Percentiles rank a stretch among this genome's conserved stretches.
phyloP scores from a whole-genome alignment of 2,888 invertebrate species.

The Achlya flavicornis region DNA sequence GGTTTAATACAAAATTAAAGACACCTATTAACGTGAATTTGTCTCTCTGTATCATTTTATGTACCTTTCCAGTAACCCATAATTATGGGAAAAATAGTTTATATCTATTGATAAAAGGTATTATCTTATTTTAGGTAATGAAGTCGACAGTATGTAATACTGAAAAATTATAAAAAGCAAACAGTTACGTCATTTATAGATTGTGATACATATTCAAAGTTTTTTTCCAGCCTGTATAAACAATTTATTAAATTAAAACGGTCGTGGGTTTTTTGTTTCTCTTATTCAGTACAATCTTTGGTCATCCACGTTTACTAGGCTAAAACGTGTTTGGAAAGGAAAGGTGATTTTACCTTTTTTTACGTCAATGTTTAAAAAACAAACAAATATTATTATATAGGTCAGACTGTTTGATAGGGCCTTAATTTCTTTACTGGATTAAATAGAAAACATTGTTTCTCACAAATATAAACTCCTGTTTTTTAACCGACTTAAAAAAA shows the following conservation, averaged over 20 bases:
- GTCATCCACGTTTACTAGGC: not conserved
- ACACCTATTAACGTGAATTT: slow-evolving; percentile 22
- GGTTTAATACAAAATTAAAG: slow-evolving; percentile 38
- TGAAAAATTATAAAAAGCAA: too few species aligned
- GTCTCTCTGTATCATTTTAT: slow-evolving; percentile 14
- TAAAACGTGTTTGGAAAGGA: slow-evolving; percentile 5
- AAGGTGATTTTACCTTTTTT: not conserved
- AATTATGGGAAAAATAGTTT: too few species aligned
- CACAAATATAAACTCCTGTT: too few species aligned
- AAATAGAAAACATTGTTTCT: too few species aligned
- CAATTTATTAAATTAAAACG: slow-evolving; percentile 14
- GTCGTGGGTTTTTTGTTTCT: slow-evolving; percentile 10
- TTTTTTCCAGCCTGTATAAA: not conserved
- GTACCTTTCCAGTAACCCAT: not conserved
- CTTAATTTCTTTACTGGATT: too few species aligned
- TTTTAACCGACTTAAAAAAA: too few species aligned
- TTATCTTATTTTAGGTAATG: too few species aligned
- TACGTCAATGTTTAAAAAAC: not conserved
- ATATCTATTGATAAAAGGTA: too few species aligned
- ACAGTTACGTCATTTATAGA: too few species aligned
- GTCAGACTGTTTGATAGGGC: too few species aligned
- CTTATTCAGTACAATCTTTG: not conserved
- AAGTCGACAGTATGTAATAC: too few species aligned
- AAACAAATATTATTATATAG: not conserved
- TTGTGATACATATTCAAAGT: not conserved